Base-by-base conservation (phyloP, 2,888 invertebrate species). In the Allacma fusca region DNA sequence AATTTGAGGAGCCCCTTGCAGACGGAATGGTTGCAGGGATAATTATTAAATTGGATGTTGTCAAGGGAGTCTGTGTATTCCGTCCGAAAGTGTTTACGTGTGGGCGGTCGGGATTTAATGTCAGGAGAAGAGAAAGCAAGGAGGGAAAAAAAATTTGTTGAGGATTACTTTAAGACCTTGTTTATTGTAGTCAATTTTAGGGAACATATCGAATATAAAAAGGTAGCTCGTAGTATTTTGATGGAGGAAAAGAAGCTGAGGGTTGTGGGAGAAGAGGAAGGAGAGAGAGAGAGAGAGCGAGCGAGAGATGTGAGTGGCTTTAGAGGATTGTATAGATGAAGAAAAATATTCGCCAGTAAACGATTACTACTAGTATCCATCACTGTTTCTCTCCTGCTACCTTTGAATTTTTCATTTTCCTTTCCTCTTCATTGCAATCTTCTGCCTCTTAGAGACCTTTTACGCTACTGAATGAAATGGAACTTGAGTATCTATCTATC, bases 351-450 rank as follows among this genome's bases (percentile, higher is more conserved):
- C 43, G 65, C 65, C 65, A 74, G 70, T 57, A 72, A 72, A 62
- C 72, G 72, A 72, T 72, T 72, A 72, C 72, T 59, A 50, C 78
- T 78, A 80, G 77, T 80, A 81, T 82, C 82, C 81, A 82, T 82
- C 82, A 82, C 79, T 82, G 80, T 79, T 79, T 80, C 78, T 78
- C 70, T 79, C 65, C 69, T 70, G 57, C 78, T 81, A 78, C 80
- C 79, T 80, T 82, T 82, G 80, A 82, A 81, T 82, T 82, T 82
- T 81, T 82, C 80, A 81, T 82, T 80, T 80, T 69, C 76, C 50
- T 77, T 78, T 76, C 69, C 78, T 76, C 69, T 62, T 75, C 74
- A 62, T 74, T 70, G 65, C 76, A 68, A 68, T 78, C 76, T 72
- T 67, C 59, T 67, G 26, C 65, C 62, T 43, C 71, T 67, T 64